phyloP scores from a whole-genome alignment of 2,113 vertebrate genomes.

The Manacus vitellinus region DNA sequence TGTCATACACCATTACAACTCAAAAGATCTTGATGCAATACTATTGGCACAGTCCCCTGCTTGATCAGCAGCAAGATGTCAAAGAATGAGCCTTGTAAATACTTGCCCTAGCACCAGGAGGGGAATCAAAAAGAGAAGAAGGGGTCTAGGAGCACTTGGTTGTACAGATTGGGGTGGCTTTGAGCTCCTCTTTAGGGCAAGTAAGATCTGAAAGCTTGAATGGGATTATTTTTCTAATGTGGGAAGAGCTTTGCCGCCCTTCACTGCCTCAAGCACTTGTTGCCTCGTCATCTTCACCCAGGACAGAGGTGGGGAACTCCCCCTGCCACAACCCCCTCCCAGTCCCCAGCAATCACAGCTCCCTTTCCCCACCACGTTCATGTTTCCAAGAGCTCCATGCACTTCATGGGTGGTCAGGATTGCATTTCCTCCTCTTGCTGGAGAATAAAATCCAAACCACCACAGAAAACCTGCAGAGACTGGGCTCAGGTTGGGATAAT shows the following conservation, averaged over 20 bases:
- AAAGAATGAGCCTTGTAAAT: slow-evolving; percentile 6
- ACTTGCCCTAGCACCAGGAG: background rate
- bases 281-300: background rate
- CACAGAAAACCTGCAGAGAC: slow-evolving; percentile 24
- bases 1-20: slow-evolving; percentile 78
- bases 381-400: background rate
- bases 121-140: background rate
- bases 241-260: background rate
- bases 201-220: background rate
- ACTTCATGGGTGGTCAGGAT: slow-evolving; percentile 66
- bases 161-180: background rate
- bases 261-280: background rate
- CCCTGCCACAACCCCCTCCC: background rate
- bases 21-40: slow-evolving; percentile 62
- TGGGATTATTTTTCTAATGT: background rate
- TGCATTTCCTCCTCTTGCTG: background rate
- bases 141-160: background rate
- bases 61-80: slow-evolving; percentile 42
- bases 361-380: background rate
- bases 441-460: slow-evolving; percentile 18
- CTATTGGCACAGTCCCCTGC: slow-evolving; percentile 54
- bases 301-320: background rate
- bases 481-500: background rate
- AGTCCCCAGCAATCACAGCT: background rate
- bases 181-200: background rate